Evolutionary conservation across 2,113 vertebrate genomes (phyloP), one percentile per base, ranked within the genome.

Genomic region (Mesembrinibis cayennensis): DNA sequence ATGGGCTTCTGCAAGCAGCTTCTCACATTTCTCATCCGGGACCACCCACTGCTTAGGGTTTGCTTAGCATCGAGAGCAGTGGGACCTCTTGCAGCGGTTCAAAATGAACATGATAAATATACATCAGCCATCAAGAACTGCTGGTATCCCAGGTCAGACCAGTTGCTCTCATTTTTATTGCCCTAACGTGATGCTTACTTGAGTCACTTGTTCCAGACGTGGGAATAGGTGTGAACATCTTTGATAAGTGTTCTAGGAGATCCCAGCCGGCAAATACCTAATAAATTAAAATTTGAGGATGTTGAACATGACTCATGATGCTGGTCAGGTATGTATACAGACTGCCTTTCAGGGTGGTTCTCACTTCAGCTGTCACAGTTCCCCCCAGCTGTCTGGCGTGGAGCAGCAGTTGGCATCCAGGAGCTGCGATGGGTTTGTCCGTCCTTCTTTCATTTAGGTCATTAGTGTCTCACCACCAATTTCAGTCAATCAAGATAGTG

Each of bases 21-120:
- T 36, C 84, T 82, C 1, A 0, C 0, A 1, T 79, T 89, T 79
- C 32, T 52, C 9, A 26, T 20, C 6, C 15, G 12, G 38, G 66
- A 47, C 36, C n/a, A 58, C 53, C 27, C 29, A 13, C 44, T 82
- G 49, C 44, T 49, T 29, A 23, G 61, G 53, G 10, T 74, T 87
- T 89, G 38, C 50, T 32, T 45, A 56, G 67, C 1, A 1, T 42
- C 6, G 1, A 74, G 52, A 70, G 29, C 63, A 36, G 66, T 1
- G 6, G 36, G 29, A 36, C 21, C 19, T 77, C 19, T 78, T 27
- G 12, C 3, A 62, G 15, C 1, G 3, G 10, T 71, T 87, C 25
- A 66, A 12, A 74, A 26, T 59, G 70, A 70, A 16, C 4, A 0
- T 42, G 25, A 4, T 58, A 81, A 71, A 65, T 59, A 7, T 6